Evolutionary conservation across 37 sponge, comb jelly and placozoan species (phyloP), one percentile per base, ranked within the genome.

Genomic region (Diacarnus erythraeanus): DNA sequence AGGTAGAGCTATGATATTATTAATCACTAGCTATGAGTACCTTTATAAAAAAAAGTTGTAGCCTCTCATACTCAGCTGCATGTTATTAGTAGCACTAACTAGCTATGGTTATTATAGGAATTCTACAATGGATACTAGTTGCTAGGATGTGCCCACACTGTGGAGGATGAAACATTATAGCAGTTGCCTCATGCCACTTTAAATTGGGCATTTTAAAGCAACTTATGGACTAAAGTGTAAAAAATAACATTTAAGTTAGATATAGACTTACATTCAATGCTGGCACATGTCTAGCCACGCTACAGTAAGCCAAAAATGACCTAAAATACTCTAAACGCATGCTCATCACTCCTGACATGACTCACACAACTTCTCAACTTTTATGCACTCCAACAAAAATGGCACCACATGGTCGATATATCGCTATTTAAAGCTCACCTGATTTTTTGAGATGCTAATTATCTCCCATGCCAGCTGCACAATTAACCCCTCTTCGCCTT

Each of bases 371-470:
- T 47, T 15, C 51, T 47, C 51, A 12, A 47, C 51, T 12, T 47
- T n/a, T 12, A 12, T 47, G 51, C 51, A 15, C 51, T 47, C 12
- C 51, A 47, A 30, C 21, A 12, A 69, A 71, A 40, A 38, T 47
- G 59, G 43, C n/a, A 43, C 2, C 59, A 56, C 57, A 38, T 61
- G 63, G 23, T 2, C 59, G 42, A 6, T 21, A 34, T 27, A 26
- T 61, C 69, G 69, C 88, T 42, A 81, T 76, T 76, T 88, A 82
- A 60, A 64, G 68, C 89, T 51, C 75, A 84, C 90, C 90, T 80
- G 76, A 29, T 84, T 89, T 18, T 74, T 84, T 31, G 71, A 31
- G 30, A 59, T 70, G 68, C 78, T 77, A 22, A 83, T 22, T 6
- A 79, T 71, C 29, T 41, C 74, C 89, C 89, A 88, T 0, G 89